Base-by-base conservation (phyloP, 2,888 invertebrate genomes). In the Ennomos quercinarius region DNA sequence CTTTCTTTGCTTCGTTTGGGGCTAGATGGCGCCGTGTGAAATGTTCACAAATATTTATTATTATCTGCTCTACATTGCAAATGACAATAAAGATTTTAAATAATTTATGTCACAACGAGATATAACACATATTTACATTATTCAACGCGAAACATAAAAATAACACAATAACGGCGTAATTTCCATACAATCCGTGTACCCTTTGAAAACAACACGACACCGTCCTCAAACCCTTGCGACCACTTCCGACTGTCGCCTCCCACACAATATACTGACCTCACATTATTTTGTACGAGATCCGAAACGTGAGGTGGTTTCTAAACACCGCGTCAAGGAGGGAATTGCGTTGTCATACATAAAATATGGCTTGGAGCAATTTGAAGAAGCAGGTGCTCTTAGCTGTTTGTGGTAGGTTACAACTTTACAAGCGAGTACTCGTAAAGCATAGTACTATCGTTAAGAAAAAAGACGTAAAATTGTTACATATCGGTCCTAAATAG, bases 221-320 rank as follows among this genome's bases (percentile, higher is more conserved):
- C 58, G 50, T 45, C n/a, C 37, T 49, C 49, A 41, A 49, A 48
- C 40, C 54, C 45, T 37, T 8, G 43, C 13, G 13, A 49, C 44
- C 59, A 59, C 59, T 59, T 59, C 50, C 34, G 53, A 39, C 41
- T 53, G 58, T 58, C 58, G 38, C 47, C 48, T 65, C 54, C 73
- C 71, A 76, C 54, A 73, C 71, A 76, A 78, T 79, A 74, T 72
- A 72, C 75, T 75, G 76, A 74, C 73, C 78, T 68, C 70, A 74
- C 72, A 79, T 78, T 77, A 80, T 74, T 77, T 76, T 64, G 65
- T 66, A 71, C 70, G 71, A 73, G 73, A 69, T 64, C 67, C 64
- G 52, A 73, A 71, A 80, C 81, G 82, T 82, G 82, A 71, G 61
- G 41, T n/a, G 80, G 57, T 59, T 76, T 55, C 65, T 62, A 64